Base-by-base conservation (phyloP, 2,797 vertebrate species). In the Delichon dasypus region DNA sequence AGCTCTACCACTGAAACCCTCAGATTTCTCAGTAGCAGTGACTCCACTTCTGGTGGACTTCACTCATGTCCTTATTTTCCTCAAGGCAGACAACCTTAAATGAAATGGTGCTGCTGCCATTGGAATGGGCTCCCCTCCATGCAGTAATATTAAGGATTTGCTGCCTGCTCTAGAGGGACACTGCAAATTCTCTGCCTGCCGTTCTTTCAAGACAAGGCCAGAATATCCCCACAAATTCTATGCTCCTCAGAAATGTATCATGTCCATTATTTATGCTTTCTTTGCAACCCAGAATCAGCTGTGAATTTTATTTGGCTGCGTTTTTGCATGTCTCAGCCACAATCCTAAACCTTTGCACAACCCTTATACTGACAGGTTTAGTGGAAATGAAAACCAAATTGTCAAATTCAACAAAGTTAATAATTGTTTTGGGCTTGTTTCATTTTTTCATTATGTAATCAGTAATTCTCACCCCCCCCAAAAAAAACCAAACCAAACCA, bases 51-150 rank as follows among this genome's bases (percentile, higher is more conserved):
- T 80, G 1, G 0, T 14, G 30, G 20, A 1, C 2, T 75, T 77
- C n/a, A 32, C n/a, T 54, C 54, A 13, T 13, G 34, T 14, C 32
- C 18, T 83, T 67, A 19, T 26, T 68, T 83, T 77, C 11, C 27
- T 22, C 21, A 22, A 48, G 32, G 10, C 0, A 4, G 21, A 38
- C n/a, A 57, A 62, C 22, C 21, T 29, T 44, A 38, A 80, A 61
- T 36, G 42, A 38, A 82, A 20, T 6, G 47, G 16, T 45, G 14
- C 4, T 50, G 9, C 21, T 62, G 34, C 5, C 40, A 8, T 42
- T 2, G 4, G 32, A 65, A 75, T 15, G 30, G 54, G 2, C 53
- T 81, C 61, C 30, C 42, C 14, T 0, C 1, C 2, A 9, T 11
- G 7, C 0, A 36, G 30, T 25, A 23, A 23, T 55, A 64, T 60